These are phyloP conservation scores for Spodoptera littoralis DNA, from an alignment of 2,888 invertebrate species.

Conservation along the genomic window DNA sequence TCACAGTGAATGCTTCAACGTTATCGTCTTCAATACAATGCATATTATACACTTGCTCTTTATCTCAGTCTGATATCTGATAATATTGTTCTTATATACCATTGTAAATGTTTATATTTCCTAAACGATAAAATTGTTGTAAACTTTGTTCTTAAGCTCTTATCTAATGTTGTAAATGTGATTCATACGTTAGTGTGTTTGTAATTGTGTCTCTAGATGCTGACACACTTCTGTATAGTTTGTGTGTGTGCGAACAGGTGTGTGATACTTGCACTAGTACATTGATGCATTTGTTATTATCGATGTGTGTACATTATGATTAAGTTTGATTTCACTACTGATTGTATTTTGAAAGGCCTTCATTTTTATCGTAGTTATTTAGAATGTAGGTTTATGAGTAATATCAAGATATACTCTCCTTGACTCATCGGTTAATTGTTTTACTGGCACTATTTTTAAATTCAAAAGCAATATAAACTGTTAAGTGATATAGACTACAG, in stretches of 20 bases:
- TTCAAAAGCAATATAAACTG: too few species aligned
- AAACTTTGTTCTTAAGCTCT: constrained; percentile 24
- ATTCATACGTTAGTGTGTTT: constrained; percentile 19
- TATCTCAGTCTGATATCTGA: constrained; percentile 38
- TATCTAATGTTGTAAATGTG: constrained; percentile 28
- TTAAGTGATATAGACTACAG: neutral
- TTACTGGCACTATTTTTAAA: too few species aligned
- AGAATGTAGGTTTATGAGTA: too few species aligned
- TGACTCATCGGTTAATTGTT: too few species aligned
- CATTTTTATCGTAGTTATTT: too few species aligned
- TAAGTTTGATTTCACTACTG: too few species aligned
- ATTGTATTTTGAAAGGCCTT: too few species aligned
- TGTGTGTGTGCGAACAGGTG: constrained; percentile 19
- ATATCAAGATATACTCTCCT: too few species aligned
- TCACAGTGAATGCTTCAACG: constrained; percentile 14
- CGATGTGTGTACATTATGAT: too few species aligned
- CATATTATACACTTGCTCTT: constrained; percentile 25
- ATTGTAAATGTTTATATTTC: constrained; percentile 45
- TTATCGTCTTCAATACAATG: constrained; percentile 43
- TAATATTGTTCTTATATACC: constrained; percentile 46
- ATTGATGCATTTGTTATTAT: neutral
- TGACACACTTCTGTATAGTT: constrained; percentile 26
- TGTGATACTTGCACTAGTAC: constrained; percentile 10
- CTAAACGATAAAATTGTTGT: constrained; percentile 36
- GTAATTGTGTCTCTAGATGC: constrained; percentile 15